These are phyloP conservation scores for Argyra leucocephala DNA, from an alignment of 2,888 invertebrate genomes.

Conservation along the genomic window DNA sequence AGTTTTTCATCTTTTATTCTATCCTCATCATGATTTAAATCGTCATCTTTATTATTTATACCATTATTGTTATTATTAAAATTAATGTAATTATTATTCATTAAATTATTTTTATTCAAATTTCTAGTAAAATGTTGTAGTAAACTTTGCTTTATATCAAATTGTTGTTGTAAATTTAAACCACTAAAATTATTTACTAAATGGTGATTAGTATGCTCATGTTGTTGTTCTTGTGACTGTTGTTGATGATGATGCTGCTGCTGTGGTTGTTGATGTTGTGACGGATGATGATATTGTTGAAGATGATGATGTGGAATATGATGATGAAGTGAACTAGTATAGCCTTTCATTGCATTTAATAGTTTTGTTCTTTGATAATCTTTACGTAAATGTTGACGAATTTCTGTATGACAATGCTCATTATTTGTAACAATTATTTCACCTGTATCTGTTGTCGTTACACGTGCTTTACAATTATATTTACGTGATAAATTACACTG, in stretches of 20 bases:
- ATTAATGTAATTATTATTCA: slow-evolving; percentile 24
- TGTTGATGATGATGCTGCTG: slow-evolving; percentile 23
- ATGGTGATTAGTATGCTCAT: slow-evolving; percentile 15
- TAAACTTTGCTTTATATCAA: not conserved
- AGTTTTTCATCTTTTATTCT: slow-evolving; percentile 27
- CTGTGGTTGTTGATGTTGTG: slow-evolving; percentile 23
- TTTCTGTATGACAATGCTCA: slow-evolving; percentile 45
- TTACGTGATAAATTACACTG: slow-evolving; percentile 44
- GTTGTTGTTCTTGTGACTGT: slow-evolving; percentile 22
- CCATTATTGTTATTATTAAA: slow-evolving; percentile 25
- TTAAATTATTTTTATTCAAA: not conserved
- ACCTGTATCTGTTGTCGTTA: slow-evolving; percentile 41
- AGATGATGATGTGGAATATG: slow-evolving; percentile 21
- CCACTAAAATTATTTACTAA: not conserved
- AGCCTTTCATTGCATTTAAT: slow-evolving; percentile 34
- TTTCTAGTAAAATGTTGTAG: not conserved
- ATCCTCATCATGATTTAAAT: slow-evolving; percentile 25
- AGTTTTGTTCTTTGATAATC: slow-evolving; percentile 43
- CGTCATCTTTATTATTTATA: slow-evolving; percentile 23
- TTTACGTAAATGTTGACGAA: slow-evolving; percentile 43
- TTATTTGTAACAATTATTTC: slow-evolving; percentile 42
- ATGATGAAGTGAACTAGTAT: slow-evolving; percentile 19
- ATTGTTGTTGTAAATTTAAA: not conserved
- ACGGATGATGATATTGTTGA: slow-evolving; percentile 26
- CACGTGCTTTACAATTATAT: slow-evolving; percentile 45